Evolutionary conservation across 2,113 vertebrate genomes (phyloP).

Genomic region (Dromiciops gliroides): DNA sequence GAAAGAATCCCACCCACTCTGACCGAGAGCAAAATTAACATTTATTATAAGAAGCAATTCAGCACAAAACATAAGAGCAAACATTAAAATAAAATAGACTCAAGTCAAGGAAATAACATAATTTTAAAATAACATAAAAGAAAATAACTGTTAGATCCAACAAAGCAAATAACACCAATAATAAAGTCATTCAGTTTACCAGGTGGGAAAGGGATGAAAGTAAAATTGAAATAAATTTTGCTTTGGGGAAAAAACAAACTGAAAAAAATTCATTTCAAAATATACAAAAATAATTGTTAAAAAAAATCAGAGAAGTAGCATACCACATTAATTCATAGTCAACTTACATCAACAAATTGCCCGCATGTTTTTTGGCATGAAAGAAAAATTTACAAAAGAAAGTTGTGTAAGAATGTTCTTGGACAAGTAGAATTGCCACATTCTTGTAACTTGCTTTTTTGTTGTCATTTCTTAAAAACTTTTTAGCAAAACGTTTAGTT

Average conservation of each 20-base stretch:
- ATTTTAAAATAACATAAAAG: slow-evolving; percentile 70
- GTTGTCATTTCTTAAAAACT: slow-evolving; percentile 86
- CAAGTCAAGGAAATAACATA: slow-evolving; percentile 57
- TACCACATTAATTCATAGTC: slow-evolving; percentile 92
- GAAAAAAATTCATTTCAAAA: slow-evolving; percentile 75
- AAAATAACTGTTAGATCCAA: slow-evolving; percentile 79
- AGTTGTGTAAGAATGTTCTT: slow-evolving; percentile 99
- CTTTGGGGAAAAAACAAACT: slow-evolving; percentile 75
- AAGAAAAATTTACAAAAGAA: slow-evolving; percentile 99
- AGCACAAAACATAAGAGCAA: slow-evolving; percentile 77
- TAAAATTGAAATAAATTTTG: slow-evolving; percentile 72
- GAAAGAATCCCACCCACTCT: slow-evolving; percentile 60
- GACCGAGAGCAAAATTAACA: slow-evolving; percentile 77
- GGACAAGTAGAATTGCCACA: slow-evolving; percentile 95
- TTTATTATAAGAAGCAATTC: slow-evolving; percentile 47
- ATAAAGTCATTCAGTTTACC: slow-evolving; percentile 76
- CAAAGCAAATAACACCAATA: slow-evolving; percentile 78
- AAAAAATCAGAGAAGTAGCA: slow-evolving; percentile 90
- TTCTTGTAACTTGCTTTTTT: slow-evolving; percentile 91
- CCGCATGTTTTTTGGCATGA: slow-evolving; percentile 99
- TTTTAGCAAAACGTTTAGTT: slow-evolving; percentile 86
- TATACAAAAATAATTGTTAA: slow-evolving; percentile 84
- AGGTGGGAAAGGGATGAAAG: slow-evolving; percentile 87
- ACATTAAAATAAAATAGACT: slow-evolving; percentile 67
- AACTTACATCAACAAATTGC: slow-evolving; percentile 99